phyloP scores from a whole-genome alignment of 1,140 invertebrate species.

The Pinna nobilis region DNA sequence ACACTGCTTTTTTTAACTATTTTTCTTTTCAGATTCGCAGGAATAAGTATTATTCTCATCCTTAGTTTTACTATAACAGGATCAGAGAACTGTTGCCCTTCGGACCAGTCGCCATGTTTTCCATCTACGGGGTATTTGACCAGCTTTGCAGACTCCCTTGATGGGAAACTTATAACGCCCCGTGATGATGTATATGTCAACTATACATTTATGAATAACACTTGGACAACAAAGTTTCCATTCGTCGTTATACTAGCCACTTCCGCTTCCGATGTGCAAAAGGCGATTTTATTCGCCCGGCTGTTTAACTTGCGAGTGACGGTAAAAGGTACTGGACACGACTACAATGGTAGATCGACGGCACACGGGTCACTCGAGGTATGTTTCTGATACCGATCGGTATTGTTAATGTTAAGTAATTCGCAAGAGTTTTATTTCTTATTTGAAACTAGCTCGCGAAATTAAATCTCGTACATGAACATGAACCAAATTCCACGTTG shows the following conservation, averaged over 20 bases:
- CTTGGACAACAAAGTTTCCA: constrained; percentile 25
- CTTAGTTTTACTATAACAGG: no score
- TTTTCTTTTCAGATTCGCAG: no score
- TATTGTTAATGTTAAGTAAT: no score
- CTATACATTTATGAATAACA: constrained; percentile 20
- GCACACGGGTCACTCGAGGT: no score
- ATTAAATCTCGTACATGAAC: no score
- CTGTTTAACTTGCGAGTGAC: constrained; percentile 41
- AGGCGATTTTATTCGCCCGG: constrained; percentile 43
- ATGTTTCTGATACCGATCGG: not conserved
- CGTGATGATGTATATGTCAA: constrained; percentile 5
- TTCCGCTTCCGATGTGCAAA: constrained; percentile 35
- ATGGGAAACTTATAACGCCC: constrained; percentile 17
- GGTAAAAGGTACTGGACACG: constrained; percentile 49
- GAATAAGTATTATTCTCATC: no score
- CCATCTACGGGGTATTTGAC: constrained; percentile 4
- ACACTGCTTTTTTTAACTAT: no score
- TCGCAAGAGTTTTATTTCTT: no score
- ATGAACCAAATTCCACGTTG: no score
- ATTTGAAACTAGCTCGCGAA: no score
- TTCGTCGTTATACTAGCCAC: not conserved
- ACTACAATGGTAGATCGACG: constrained; percentile 49
- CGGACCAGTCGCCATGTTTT: constrained; percentile 13
- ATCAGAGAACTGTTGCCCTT: no score
- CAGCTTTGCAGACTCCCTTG: constrained; percentile 1